Evolutionary conservation across 23 tunicate genomes (phyloP).

Genomic region (Ascidia mentula): DNA sequence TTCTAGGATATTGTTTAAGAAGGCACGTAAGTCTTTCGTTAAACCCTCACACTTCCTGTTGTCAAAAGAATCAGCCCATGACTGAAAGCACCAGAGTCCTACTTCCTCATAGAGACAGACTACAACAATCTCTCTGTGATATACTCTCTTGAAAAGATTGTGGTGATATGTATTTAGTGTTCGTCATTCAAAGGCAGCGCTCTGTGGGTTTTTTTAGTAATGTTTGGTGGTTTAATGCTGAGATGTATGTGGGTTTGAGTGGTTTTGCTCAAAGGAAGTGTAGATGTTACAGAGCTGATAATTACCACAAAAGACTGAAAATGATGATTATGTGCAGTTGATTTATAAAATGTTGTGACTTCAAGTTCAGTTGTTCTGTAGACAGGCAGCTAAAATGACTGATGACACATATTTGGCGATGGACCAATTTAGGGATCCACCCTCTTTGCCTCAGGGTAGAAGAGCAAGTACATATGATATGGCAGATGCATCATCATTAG

Average conservation of each 20-base stretch:
- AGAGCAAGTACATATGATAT: background rate
- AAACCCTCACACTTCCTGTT: conserved; percentile 4
- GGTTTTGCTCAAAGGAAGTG: too few species aligned
- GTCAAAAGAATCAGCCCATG: conserved; percentile 4
- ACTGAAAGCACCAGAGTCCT: background rate
- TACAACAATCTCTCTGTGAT: too few species aligned
- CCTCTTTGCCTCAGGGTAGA: background rate
- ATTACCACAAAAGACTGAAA: too few species aligned
- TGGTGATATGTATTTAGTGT: too few species aligned
- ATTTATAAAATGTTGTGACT: too few species aligned
- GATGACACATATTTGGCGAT: background rate
- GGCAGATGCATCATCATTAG: background rate
- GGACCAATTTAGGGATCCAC: background rate
- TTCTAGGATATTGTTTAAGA: background rate
- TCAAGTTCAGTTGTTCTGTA: background rate
- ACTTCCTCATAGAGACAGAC: background rate
- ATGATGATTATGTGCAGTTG: too few species aligned
- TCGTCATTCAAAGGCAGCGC: too few species aligned
- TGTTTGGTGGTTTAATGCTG: too few species aligned
- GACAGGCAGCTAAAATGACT: background rate
- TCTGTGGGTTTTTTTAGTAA: too few species aligned
- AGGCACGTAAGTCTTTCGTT: background rate
- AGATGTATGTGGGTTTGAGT: too few species aligned
- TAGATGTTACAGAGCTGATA: too few species aligned
- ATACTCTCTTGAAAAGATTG: too few species aligned